Percentiles rank a stretch among this genome's conserved stretches.
Conservation (phyloP, 2,888 invertebrate species). For the Cheilosia variabilis region DNA sequence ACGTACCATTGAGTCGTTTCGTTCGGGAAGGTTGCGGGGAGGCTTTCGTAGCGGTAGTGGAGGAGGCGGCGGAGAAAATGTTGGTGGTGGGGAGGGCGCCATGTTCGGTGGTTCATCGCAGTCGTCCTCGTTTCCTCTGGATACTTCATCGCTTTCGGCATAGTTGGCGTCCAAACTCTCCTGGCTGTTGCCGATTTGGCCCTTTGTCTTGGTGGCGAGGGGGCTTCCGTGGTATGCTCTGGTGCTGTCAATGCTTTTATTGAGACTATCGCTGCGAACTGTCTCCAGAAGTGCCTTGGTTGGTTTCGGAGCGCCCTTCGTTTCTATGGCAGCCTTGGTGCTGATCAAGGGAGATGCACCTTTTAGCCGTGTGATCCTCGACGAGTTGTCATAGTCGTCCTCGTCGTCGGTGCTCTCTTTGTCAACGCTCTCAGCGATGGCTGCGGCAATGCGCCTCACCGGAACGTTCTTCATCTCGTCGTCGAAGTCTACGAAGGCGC, state of each 20-base stretch:
- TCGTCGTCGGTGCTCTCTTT: constrained; percentile 78
- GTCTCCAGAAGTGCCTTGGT: background rate
- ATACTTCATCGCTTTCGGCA: constrained; percentile 68
- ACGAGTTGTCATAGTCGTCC: constrained; percentile 77
- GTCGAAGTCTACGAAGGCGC: constrained; percentile 81
- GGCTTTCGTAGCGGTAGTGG: constrained; percentile 59
- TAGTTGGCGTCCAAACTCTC: constrained; percentile 79
- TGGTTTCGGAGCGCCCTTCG: background rate
- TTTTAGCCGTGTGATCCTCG: constrained; percentile 76
- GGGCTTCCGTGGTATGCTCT: constrained; percentile 39
- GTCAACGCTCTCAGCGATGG: constrained; percentile 49
- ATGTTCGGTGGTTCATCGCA: constrained; percentile 77
- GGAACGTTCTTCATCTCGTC: constrained; percentile 81
- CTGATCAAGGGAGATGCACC: constrained; percentile 46
- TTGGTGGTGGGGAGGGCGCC: constrained; percentile 78
- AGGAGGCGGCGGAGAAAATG: constrained; percentile 78
- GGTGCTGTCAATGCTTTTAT: constrained; percentile 34
- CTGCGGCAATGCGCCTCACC: constrained; percentile 78
- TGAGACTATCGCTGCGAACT: constrained; percentile 22
- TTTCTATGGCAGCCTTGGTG: constrained; percentile 29
- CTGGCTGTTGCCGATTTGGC: constrained; percentile 79
- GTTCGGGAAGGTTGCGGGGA: constrained; percentile 78
- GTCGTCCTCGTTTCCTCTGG: constrained; percentile 66
- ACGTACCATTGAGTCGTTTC: constrained; percentile 79
- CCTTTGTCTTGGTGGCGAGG: constrained; percentile 31